Base-by-base conservation (phyloP, 2,113 vertebrate genomes). In the Vicugna pacos region DNA sequence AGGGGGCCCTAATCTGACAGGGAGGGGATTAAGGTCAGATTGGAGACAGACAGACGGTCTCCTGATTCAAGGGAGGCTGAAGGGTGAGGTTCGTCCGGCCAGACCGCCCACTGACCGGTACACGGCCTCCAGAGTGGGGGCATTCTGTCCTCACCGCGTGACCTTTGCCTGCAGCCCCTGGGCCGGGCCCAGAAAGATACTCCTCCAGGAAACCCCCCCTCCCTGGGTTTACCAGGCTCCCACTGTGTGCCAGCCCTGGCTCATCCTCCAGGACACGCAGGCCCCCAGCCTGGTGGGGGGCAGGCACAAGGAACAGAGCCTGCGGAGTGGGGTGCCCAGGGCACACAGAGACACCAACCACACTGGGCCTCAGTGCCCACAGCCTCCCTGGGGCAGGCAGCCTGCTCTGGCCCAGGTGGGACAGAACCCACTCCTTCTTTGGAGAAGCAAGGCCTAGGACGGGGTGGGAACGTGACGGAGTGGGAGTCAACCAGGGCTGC, bases 141-240 rank as follows among this genome's bases (percentile, higher is more conserved):
- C 19, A 15, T 65, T 28, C 60, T 79, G 91, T 58, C 46, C 62
- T 46, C 19, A 6, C 30, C 58, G 8, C 0, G 0, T 17, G 48
- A 52, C 46, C 58, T 32, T 35, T 26, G n/a, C 42, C 92, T 38
- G 17, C 35, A 52, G 64, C n/a, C 65, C 48, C 35, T 20, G 13
- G 77, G 38, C 30, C 0, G 12, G 12, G 46, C n/a, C 4, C 38
- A 5, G 48, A 46, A 30, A 82, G 54, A 24, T 3, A 3, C 13
- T 32, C 35, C 38, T 20, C 12, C 62, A 7, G 58, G 46, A 92
- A 22, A 14, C 7, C 54, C 10, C 56, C 6, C 32, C 6, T n/a
- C 52, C 97, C 96, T 2, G 72, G 54, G 54, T 97, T 98, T 98
- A 98, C 98, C 76, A 52, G 8, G 22, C 5, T 3, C 48, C 14